Evolutionary conservation across 2,113 vertebrate genomes (phyloP).

Genomic region (Ptilorrhoa leucosticta): DNA sequence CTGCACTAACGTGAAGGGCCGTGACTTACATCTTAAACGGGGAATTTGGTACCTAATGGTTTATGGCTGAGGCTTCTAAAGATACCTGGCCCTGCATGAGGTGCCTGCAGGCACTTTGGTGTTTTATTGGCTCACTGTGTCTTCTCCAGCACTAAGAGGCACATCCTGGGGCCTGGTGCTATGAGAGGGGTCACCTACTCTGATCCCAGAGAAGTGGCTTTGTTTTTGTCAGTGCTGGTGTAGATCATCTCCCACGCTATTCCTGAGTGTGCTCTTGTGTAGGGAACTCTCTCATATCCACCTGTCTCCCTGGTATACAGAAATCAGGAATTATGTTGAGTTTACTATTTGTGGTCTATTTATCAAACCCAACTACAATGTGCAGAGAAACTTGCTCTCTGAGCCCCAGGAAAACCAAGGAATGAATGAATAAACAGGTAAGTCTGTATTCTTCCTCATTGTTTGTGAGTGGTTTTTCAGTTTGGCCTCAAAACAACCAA

Average conservation of each 20-base stretch:
- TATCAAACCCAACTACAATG: neutral
- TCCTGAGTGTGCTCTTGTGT: neutral
- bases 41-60: neutral
- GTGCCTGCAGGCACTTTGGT: neutral
- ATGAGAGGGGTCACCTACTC: neutral
- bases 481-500: neutral
- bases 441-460: neutral
- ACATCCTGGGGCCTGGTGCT: neutral
- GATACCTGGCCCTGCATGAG: neutral
- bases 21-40: fast-evolving
- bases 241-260: neutral
- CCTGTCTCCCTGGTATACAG: neutral
- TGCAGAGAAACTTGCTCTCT: neutral
- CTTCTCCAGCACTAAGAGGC: neutral
- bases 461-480: neutral
- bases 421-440: neutral
- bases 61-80: neutral
- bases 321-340: neutral
- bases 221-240: neutral
- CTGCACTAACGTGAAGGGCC: neutral
- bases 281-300: neutral
- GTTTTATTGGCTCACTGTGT: neutral
- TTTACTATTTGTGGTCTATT: neutral
- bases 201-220: neutral
- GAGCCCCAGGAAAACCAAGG: neutral